A percentile compares a stretch with the other conserved stretches of the same genome.
Conservation (phyloP, 2,888 invertebrate species). For the Catocala sponsa region DNA sequence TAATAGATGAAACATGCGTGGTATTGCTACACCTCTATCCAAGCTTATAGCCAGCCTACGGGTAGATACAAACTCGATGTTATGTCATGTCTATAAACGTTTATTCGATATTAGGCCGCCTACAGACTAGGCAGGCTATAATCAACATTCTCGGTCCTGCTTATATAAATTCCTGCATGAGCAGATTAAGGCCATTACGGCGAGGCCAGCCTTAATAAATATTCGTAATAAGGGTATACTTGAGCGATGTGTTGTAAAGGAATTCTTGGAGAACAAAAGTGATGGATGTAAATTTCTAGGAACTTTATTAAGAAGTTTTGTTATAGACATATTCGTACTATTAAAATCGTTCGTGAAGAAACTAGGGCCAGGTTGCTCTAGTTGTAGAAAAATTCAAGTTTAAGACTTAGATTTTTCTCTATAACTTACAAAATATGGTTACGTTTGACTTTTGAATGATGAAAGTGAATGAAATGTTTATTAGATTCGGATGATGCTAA, state of each 20-base stretch:
- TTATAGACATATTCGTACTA: background rate
- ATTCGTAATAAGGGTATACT: conserved; percentile 46
- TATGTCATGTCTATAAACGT: background rate
- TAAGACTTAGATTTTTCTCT: no score
- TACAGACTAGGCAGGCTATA: conserved; percentile 21
- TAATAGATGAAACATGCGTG: no score
- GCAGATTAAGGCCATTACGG: conserved; percentile 54
- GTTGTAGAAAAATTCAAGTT: no score
- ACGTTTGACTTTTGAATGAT: no score
- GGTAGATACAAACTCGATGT: background rate
- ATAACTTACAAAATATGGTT: no score
- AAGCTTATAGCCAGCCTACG: no score
- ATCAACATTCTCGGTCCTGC: conserved; percentile 50
- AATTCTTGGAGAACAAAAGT: conserved; percentile 46
- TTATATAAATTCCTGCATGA: conserved; percentile 58
- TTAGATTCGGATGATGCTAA: no score
- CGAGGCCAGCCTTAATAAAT: conserved; percentile 55
- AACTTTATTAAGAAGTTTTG: conserved; percentile 10
- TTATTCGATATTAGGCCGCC: conserved; percentile 2
- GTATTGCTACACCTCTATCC: no score
- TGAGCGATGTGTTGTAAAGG: conserved; percentile 52
- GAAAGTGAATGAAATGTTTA: no score
- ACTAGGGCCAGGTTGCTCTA: no score
- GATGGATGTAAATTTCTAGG: conserved; percentile 11
- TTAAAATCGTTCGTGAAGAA: background rate